Evolutionary conservation across 2,113 vertebrate species (phyloP).

Genomic region (Poecile atricapillus): DNA sequence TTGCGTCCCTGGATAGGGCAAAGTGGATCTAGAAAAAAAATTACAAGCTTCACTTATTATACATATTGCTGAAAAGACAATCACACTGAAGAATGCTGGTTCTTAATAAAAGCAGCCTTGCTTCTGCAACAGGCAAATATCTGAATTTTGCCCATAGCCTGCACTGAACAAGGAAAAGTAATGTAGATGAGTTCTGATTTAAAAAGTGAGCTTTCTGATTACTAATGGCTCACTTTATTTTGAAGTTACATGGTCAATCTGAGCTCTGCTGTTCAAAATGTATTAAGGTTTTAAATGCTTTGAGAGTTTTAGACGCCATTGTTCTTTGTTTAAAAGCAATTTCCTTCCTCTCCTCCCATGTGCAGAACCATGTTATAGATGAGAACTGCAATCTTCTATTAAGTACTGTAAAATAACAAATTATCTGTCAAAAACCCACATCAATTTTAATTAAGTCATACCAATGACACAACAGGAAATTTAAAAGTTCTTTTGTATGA

Average conservation of each 20-base stretch:
- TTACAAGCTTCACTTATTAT: not conserved
- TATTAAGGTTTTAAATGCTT: not conserved
- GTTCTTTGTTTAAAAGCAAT: not conserved
- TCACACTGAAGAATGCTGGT: not conserved
- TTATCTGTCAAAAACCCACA: not conserved
- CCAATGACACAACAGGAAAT: not conserved
- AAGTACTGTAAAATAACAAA: not conserved
- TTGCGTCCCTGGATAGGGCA: conserved; percentile 90
- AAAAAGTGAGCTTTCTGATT: not conserved
- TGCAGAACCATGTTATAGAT: not conserved
- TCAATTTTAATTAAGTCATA: not conserved
- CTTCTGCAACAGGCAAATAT: not conserved
- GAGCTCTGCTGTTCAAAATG: not conserved
- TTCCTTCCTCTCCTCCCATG: not conserved
- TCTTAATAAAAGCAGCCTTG: not conserved
- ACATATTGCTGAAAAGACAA: not conserved
- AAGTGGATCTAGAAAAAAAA: conserved; percentile 81
- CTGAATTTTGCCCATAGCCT: not conserved
- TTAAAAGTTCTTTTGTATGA: not conserved
- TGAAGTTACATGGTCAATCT: not conserved
- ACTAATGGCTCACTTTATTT: not conserved
- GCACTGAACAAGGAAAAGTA: not conserved
- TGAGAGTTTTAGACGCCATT: not conserved
- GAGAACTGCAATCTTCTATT: not conserved
- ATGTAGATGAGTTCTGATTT: not conserved